Conservation (phyloP, 2,113 vertebrate genomes). For the Morphnarchus princeps region DNA sequence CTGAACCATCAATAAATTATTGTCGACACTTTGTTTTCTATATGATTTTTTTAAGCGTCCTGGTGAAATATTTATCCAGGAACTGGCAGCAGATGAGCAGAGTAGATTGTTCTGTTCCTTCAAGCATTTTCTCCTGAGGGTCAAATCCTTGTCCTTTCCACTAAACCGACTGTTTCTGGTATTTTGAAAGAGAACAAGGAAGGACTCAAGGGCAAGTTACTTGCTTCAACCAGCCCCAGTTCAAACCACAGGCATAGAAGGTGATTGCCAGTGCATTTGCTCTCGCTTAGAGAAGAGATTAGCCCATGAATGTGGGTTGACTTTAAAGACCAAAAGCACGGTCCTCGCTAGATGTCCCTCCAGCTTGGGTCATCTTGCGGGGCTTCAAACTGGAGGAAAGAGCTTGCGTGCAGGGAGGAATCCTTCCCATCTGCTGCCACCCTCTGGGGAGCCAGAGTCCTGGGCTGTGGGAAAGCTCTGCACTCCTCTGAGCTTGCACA, state of each 20-base stretch:
- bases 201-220: neutral
- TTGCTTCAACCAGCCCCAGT: neutral
- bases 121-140: neutral
- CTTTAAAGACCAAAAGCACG: neutral
- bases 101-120: neutral
- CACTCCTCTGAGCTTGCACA: accelerated
- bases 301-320: neutral
- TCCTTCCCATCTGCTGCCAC: conserved; percentile 34
- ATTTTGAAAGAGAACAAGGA: neutral
- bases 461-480: neutral
- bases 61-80: conserved; percentile 53
- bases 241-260: neutral
- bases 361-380: neutral
- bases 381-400: neutral
- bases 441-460: neutral
- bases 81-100: neutral
- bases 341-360: neutral
- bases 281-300: neutral
- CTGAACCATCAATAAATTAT: conserved; percentile 43
- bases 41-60: neutral
- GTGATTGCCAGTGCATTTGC: neutral
- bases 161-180: neutral
- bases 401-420: neutral
- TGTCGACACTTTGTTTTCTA: neutral
- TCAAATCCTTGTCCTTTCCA: neutral